phyloP scores from a whole-genome alignment of 2,888 invertebrate genomes.

The Sarcophaga rosellei region DNA sequence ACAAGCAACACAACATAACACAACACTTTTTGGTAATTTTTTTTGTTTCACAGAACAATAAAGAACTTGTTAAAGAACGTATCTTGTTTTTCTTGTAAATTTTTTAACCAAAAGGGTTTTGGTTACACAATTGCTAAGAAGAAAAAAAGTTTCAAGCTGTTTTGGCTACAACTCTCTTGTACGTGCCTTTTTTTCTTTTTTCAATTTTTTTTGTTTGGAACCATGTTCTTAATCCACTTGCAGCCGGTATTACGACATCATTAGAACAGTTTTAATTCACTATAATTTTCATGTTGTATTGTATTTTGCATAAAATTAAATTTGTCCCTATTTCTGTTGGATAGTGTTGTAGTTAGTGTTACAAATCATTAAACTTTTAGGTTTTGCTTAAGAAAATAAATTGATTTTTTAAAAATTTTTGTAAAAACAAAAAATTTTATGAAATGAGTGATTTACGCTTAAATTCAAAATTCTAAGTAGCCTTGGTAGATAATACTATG shows the following conservation, averaged over 20 bases:
- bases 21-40: neutral
- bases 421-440: too few relatives aligned
- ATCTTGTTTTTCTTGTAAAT: slow-evolving; percentile 9
- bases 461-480: too few relatives aligned
- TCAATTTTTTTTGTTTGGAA: too few relatives aligned
- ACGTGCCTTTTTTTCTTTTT: neutral
- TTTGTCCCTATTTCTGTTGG: neutral
- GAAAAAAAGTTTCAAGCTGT: neutral
- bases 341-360: neutral
- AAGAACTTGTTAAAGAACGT: neutral
- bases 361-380: neutral
- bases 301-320: neutral
- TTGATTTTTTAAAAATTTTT: neutral
- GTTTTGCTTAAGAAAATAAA: neutral
- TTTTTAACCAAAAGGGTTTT: slow-evolving; percentile 48
- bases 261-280: neutral
- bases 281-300: neutral
- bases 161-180: neutral
- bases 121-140: neutral
- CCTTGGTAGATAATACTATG: too few relatives aligned
- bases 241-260: neutral
- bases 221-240: slow-evolving; percentile 19
- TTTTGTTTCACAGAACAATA: slow-evolving; percentile 31
- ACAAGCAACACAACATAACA: neutral
- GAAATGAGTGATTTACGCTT: too few relatives aligned